These are phyloP conservation scores for Anas bahamensis DNA, from an alignment of 2,797 vertebrate species.

Conservation along the genomic window DNA sequence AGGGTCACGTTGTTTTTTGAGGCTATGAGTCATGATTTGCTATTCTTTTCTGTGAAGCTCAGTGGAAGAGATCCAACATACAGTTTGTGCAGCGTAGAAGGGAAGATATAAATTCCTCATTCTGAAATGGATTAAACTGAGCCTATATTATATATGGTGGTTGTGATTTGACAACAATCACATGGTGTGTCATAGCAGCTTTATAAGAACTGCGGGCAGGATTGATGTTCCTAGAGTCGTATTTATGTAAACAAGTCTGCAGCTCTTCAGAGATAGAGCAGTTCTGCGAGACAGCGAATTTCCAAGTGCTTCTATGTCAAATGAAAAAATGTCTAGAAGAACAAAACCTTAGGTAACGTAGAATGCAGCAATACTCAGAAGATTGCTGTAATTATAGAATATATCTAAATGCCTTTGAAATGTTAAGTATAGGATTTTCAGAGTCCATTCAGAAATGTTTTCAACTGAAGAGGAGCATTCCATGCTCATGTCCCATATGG, in stretches of 20 bases:
- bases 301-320: background rate
- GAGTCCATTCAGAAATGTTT: background rate
- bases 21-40: background rate
- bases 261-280: background rate
- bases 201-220: background rate
- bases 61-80: background rate
- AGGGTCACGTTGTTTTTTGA: background rate
- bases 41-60: background rate
- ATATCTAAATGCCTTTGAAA: background rate
- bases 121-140: background rate
- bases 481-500: background rate
- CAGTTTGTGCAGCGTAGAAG: background rate
- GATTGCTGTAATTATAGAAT: background rate
- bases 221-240: background rate
- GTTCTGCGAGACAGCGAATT: conserved; percentile 1
- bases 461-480: background rate
- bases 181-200: background rate
- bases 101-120: background rate
- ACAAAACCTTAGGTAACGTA: background rate
- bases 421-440: background rate
- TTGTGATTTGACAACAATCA: background rate
- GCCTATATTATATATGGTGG: background rate
- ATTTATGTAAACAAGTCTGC: background rate
- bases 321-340: background rate
- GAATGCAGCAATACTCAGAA: background rate